These are phyloP conservation scores for Ailurus styani DNA, from an alignment of 2,113 vertebrate genomes.

Conservation along the genomic window DNA sequence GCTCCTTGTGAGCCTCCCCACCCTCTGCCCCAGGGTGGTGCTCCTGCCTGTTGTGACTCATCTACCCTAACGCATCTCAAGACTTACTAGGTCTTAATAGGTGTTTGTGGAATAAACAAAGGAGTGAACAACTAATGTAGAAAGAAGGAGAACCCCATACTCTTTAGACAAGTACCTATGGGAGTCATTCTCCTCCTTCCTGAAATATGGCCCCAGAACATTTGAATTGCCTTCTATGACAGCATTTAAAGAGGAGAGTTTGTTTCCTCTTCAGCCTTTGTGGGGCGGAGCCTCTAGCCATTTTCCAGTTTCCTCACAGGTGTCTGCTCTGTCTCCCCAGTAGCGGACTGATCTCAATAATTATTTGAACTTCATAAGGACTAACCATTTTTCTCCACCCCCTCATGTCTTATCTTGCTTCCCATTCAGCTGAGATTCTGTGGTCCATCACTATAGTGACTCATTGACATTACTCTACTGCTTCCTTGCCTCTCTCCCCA, in stretches of 20 bases:
- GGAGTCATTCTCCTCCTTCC: neutral
- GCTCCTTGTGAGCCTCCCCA: neutral
- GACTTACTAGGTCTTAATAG: neutral
- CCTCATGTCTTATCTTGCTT: neutral
- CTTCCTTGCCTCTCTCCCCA: neutral
- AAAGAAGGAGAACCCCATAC: neutral
- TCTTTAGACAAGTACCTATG: neutral
- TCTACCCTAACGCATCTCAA: neutral
- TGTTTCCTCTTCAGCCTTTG: neutral
- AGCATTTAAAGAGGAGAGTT: neutral
- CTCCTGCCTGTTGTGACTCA: neutral
- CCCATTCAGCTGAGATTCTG: neutral
- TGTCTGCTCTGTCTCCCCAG: neutral
- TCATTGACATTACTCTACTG: neutral
- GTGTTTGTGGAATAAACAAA: neutral
- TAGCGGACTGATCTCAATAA: neutral
- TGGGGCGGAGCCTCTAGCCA: neutral
- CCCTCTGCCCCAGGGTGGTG: rapidly evolving
- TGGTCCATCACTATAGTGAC: neutral
- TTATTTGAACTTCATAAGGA: neutral
- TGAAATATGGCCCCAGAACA: neutral
- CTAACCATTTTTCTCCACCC: neutral
- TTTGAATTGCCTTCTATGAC: neutral
- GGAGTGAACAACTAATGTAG: neutral
- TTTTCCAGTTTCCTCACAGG: neutral